phyloP scores from a whole-genome alignment of 2,797 vertebrate species.

The Rhynchonycteris naso region DNA sequence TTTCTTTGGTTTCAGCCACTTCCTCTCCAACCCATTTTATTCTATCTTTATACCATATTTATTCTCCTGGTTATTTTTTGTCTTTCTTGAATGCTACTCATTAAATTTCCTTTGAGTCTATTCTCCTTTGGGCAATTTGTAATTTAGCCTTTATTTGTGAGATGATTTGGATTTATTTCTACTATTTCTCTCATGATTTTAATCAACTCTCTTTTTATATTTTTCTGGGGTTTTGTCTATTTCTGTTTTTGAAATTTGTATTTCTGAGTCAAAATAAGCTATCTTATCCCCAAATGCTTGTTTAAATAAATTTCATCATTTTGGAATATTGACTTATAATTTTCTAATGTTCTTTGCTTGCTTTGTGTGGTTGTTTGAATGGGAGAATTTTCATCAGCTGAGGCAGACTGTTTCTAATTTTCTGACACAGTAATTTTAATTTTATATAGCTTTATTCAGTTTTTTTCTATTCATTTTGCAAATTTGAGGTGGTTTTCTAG shows the following conservation, averaged over 20 bases:
- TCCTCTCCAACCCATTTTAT: not conserved
- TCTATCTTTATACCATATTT: constrained; percentile 19
- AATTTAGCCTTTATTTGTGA: constrained; percentile 57
- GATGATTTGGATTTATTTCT: constrained; percentile 46
- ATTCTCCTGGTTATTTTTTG: constrained; percentile 10
- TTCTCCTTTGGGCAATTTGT: constrained; percentile 24
- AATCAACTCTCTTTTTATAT: constrained; percentile 69
- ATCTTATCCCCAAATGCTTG: not conserved
- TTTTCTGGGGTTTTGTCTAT: constrained; percentile 47
- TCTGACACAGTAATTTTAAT: not conserved
- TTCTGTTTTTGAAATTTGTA: constrained; percentile 56
- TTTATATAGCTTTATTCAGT: not conserved
- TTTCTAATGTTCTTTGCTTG: not conserved
- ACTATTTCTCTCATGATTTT: constrained; percentile 35
- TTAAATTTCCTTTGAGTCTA: constrained; percentile 24
- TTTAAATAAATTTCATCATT: not conserved
- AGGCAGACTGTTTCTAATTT: constrained; percentile 21
- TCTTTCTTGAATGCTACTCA: constrained; percentile 20
- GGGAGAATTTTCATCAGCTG: not conserved
- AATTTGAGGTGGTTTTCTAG: not conserved
- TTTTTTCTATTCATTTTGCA: not conserved
- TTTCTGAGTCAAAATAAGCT: constrained; percentile 45
- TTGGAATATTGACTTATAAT: not conserved
- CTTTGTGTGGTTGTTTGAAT: not conserved
- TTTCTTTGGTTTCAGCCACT: constrained; percentile 12